Conservation (phyloP, 2,888 invertebrate species). For the Mycalesis mineus region DNA sequence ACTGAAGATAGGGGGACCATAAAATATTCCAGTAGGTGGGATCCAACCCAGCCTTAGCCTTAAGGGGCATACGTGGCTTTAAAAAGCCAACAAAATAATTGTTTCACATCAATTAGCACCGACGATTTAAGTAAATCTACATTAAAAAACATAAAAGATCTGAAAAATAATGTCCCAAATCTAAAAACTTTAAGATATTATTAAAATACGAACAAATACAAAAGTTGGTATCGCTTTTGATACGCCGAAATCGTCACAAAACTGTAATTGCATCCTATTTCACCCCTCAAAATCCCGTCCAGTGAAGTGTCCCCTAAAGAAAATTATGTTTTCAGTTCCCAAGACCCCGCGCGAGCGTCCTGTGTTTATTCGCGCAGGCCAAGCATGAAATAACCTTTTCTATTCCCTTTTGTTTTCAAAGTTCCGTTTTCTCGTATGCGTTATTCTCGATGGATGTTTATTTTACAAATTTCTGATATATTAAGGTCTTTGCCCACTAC, state of each 20-base stretch:
- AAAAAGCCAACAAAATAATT: too few relatives aligned
- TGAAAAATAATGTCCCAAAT: too few relatives aligned
- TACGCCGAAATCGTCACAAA: not conserved
- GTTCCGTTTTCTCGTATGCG: slow-evolving; percentile 29
- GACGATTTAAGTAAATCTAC: too few relatives aligned
- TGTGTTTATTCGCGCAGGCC: slow-evolving; percentile 35
- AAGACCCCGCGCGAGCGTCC: not conserved
- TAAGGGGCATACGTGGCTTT: too few relatives aligned
- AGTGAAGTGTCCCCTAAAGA: slow-evolving; percentile 7
- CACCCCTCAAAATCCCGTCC: not conserved
- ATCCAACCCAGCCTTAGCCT: too few relatives aligned
- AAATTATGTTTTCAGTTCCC: slow-evolving; percentile 11
- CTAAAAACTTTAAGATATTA: too few relatives aligned
- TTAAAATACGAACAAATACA: too few relatives aligned
- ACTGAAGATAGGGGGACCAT: too few relatives aligned
- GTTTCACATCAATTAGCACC: too few relatives aligned
- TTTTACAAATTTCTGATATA: not conserved
- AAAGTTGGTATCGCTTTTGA: not conserved
- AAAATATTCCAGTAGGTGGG: too few relatives aligned
- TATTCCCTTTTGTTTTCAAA: slow-evolving; percentile 38
- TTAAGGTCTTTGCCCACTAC: not conserved
- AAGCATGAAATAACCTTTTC: slow-evolving; percentile 42
- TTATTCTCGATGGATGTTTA: slow-evolving; percentile 16
- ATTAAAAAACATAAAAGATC: too few relatives aligned
- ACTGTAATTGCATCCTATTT: not conserved